These are phyloP conservation scores for Leptosomus discolor DNA, from an alignment of 2,113 vertebrate genomes.

Conservation along the genomic window DNA sequence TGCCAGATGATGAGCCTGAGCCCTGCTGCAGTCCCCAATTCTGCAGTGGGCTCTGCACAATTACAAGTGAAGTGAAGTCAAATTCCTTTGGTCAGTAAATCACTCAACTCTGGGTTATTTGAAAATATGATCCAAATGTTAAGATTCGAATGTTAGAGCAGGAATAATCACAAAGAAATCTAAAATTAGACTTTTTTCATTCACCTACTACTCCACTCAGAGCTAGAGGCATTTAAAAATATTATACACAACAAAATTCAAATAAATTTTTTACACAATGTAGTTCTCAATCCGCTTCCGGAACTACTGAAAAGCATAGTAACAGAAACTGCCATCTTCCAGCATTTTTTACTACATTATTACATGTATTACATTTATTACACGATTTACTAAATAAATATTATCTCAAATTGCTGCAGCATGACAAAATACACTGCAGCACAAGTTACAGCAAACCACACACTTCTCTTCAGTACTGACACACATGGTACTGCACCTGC, in stretches of 20 bases:
- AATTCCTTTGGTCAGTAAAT: neutral
- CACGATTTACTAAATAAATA: neutral
- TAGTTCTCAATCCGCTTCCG: neutral
- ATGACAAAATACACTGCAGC: neutral
- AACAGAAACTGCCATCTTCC: neutral
- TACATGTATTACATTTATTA: too few relatives aligned
- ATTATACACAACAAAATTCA: neutral
- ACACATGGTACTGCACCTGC: neutral
- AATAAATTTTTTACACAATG: neutral
- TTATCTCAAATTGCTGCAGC: neutral
- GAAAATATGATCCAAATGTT: neutral
- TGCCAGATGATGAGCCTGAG: neutral
- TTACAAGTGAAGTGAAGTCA: neutral
- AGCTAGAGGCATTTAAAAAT: neutral
- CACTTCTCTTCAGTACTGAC: neutral
- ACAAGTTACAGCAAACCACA: neutral
- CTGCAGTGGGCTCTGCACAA: neutral
- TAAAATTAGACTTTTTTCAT: neutral
- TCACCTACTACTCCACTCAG: neutral
- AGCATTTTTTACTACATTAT: too few relatives aligned
- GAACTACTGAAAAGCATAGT: neutral
- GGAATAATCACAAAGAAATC: neutral
- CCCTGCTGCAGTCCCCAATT: rapidly evolving
- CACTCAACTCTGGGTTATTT: neutral
- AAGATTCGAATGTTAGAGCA: neutral